phyloP scores from a whole-genome alignment of 2,113 vertebrate species.

The Lophotis ruficrista region DNA sequence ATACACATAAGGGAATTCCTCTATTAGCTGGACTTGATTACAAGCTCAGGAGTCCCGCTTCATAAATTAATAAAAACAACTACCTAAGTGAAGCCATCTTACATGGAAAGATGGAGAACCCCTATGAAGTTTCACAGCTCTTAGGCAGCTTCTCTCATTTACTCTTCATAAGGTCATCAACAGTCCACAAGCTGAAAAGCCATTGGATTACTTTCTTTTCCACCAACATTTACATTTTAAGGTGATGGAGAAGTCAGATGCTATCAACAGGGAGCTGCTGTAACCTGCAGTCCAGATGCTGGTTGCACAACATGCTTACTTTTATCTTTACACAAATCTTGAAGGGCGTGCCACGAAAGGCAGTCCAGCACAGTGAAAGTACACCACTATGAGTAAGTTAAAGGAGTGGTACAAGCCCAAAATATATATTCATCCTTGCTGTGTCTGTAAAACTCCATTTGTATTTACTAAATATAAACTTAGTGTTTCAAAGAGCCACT shows the following conservation, averaged over 20 bases:
- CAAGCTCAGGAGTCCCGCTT: neutral
- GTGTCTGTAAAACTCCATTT: neutral
- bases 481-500: neutral
- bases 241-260: neutral
- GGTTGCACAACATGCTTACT: neutral
- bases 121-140: neutral
- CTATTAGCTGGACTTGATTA: neutral
- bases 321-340: neutral
- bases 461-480: constrained; percentile 47
- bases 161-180: neutral
- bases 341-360: neutral
- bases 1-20: neutral
- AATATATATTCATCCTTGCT: neutral
- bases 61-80: neutral
- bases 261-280: neutral
- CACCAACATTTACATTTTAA: neutral
- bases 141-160: neutral
- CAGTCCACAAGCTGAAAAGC: neutral
- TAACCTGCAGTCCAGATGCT: neutral
- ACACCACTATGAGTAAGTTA: neutral
- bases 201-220: neutral
- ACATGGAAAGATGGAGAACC: neutral
- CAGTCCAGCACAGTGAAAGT: neutral
- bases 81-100: neutral
- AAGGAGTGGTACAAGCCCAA: neutral